Conservation (phyloP, 1,140 invertebrate species). For the Neodiprion pinetum region DNA sequence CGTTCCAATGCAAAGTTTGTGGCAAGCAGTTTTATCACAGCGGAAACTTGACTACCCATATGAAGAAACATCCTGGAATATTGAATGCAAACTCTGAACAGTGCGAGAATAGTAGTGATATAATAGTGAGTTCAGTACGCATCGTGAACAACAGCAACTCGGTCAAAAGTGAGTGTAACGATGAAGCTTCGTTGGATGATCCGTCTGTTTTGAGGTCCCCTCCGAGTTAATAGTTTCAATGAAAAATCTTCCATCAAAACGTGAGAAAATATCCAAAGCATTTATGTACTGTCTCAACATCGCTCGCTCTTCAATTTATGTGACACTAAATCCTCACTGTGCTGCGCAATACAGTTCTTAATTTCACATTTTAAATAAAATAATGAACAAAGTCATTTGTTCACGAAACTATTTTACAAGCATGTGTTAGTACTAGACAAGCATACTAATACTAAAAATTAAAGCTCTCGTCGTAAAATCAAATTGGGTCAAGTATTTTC, state of each 20-base stretch:
- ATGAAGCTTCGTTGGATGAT: background rate
- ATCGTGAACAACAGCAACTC: background rate
- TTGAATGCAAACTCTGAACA: conserved; percentile 26
- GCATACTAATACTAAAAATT: background rate
- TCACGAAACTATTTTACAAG: background rate
- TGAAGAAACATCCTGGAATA: conserved; percentile 55
- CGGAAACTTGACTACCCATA: conserved; percentile 65
- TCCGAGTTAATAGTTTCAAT: conserved; percentile 2
- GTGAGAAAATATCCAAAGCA: background rate
- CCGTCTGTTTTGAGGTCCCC: background rate
- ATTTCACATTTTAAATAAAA: background rate
- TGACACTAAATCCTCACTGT: background rate
- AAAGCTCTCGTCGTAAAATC: background rate
- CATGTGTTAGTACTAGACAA: background rate
- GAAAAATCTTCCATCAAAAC: background rate
- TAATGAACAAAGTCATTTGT: background rate
- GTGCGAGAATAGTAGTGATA: conserved; percentile 34
- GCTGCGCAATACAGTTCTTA: background rate
- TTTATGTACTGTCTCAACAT: background rate
- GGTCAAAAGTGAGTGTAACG: conserved; percentile 2
- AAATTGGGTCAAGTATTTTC: background rate
- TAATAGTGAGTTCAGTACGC: conserved; percentile 23
- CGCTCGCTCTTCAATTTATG: background rate
- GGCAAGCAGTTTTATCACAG: conserved; percentile 73
- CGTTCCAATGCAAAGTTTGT: conserved; percentile 76